Evolutionary conservation across 2,113 vertebrate genomes (phyloP).

Genomic region (Paedocypris sp.): DNA sequence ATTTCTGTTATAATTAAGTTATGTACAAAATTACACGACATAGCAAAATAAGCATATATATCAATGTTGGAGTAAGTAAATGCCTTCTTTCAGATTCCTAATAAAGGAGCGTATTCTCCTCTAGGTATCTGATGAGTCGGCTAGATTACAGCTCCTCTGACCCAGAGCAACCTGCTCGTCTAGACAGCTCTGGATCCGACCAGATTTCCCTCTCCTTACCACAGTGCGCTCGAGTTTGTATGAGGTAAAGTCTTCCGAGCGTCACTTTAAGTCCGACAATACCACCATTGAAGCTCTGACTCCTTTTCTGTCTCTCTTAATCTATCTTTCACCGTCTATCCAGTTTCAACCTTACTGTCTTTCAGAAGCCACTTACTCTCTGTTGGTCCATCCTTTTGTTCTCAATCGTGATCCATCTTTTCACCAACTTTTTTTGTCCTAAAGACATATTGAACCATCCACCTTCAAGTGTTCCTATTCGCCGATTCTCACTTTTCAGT

Average conservation of each 20-base stretch:
- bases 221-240: neutral
- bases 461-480: neutral
- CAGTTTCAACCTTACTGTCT: neutral
- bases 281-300: slow-evolving; percentile 5
- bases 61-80: slow-evolving; percentile 10
- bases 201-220: slow-evolving; percentile 1
- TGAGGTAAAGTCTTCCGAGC: slow-evolving; percentile 11
- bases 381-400: neutral
- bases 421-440: neutral
- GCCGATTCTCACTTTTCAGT: neutral
- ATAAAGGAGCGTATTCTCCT: slow-evolving; percentile 14
- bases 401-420: neutral
- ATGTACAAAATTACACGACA: neutral
- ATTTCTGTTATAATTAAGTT: too few relatives aligned
- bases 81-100: neutral
- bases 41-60: neutral
- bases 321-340: neutral
- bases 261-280: slow-evolving; percentile 11
- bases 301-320: slow-evolving; percentile 1
- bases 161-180: slow-evolving; percentile 26
- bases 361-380: neutral
- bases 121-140: slow-evolving; percentile 9
- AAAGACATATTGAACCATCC: neutral
- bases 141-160: slow-evolving; percentile 27
- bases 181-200: slow-evolving; percentile 22